Evolutionary conservation across 2,113 vertebrate species (phyloP).

Genomic region (Callipepla squamata): DNA sequence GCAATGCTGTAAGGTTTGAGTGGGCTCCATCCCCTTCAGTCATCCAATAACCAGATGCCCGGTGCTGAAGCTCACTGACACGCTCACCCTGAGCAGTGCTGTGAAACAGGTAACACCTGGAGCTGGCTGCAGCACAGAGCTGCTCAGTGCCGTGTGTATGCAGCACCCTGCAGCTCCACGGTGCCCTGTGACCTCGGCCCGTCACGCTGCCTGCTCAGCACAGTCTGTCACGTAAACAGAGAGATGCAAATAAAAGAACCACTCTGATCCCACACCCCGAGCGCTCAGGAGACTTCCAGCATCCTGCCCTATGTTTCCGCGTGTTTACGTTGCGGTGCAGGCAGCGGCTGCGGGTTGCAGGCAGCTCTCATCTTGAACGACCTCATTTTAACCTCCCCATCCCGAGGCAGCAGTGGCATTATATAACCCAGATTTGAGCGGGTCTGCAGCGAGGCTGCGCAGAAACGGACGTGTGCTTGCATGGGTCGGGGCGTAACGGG

Average conservation of each 20-base stretch:
- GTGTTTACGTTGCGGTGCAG: not conserved
- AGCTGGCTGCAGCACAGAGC: not conserved
- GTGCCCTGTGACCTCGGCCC: not conserved
- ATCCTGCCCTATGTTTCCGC: not conserved
- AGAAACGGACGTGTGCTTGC: not conserved
- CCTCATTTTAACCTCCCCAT: not conserved
- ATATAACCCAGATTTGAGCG: not conserved
- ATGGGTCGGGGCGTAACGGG: accelerated
- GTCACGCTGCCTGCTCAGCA: not conserved
- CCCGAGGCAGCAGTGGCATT: not conserved
- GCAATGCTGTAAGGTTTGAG: not conserved
- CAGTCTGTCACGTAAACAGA: not conserved
- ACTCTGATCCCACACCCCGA: not conserved
- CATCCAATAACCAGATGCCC: not conserved
- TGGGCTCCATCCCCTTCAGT: not conserved
- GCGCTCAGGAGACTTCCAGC: not conserved
- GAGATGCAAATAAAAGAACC: accelerated
- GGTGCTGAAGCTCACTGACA: not conserved
- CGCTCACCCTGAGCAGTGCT: not conserved
- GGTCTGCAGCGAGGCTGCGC: not conserved
- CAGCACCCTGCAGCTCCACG: not conserved
- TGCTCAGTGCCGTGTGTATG: not conserved
- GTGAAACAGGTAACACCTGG: not conserved
- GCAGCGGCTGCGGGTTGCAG: not conserved
- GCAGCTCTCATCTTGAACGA: not conserved